Evolutionary conservation across 64 coral and sea anemone species (phyloP).

Genomic region (Montipora foliosa): DNA sequence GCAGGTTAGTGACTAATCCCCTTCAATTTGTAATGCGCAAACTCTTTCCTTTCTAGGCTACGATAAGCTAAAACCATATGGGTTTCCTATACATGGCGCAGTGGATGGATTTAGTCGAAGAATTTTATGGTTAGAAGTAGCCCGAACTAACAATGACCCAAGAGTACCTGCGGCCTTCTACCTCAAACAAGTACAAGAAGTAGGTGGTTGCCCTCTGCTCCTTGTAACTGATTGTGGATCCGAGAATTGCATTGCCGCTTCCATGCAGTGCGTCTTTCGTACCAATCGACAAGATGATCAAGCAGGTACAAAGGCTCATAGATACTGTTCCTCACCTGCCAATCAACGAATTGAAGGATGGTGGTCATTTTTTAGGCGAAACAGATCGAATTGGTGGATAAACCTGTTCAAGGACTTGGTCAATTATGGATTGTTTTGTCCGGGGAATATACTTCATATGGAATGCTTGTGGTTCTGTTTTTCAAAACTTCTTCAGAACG

Average conservation of each 20-base stretch:
- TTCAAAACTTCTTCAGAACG: neutral
- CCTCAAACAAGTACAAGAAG: neutral
- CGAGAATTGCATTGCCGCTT: neutral
- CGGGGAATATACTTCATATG: neutral
- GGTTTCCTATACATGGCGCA: no score
- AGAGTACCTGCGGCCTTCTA: no score
- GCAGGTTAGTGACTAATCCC: no score
- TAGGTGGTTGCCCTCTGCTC: neutral
- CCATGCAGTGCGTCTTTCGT: neutral
- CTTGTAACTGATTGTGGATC: neutral
- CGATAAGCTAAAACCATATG: no score
- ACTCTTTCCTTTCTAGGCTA: no score
- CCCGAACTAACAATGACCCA: no score
- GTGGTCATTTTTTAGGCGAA: neutral
- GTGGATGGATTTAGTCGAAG: no score
- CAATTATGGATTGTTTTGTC: no score
- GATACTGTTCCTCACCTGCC: neutral
- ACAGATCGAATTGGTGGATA: no score
- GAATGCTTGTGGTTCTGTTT: slow-evolving; percentile 1
- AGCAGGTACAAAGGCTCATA: neutral
- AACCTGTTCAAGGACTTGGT: no score
- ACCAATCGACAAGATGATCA: neutral
- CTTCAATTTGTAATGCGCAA: no score
- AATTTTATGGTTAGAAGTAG: no score
- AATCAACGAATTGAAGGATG: neutral